A percentile compares a stretch with the other conserved stretches of the same genome.
Evolutionary conservation across 1,140 invertebrate species (phyloP).

Genomic region (Goniozus legneri): DNA sequence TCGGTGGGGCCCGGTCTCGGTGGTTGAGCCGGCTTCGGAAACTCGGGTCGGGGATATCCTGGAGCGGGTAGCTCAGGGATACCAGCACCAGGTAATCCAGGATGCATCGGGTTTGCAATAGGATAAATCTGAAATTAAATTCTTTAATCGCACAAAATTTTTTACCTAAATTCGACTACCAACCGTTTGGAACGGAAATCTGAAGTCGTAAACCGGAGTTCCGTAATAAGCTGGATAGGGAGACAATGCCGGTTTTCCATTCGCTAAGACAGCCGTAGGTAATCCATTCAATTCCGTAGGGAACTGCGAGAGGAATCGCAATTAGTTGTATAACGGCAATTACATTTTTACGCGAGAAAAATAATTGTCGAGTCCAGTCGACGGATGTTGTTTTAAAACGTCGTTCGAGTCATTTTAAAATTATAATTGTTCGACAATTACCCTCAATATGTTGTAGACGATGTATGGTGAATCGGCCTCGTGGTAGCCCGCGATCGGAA

Average conservation of each 20-base stretch:
- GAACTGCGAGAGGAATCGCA: constrained; percentile 1
- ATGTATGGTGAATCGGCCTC: constrained; percentile 21
- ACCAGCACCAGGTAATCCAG: too few relatives aligned
- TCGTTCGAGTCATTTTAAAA: background rate
- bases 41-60: too few relatives aligned
- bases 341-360: too few relatives aligned
- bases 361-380: background rate
- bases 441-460: constrained; percentile 23
- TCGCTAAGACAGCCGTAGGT: constrained; percentile 9
- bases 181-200: constrained; percentile 29
- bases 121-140: too few relatives aligned
- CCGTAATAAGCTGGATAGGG: constrained; percentile 22
- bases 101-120: too few relatives aligned
- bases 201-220: constrained; percentile 24
- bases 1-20: constrained; percentile 10
- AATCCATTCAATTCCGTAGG: constrained; percentile 4
- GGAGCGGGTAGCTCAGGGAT: too few relatives aligned
- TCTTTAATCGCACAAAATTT: too few relatives aligned
- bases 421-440: background rate
- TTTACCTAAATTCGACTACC: too few relatives aligned
- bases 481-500: constrained; percentile 17
- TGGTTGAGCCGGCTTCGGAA: constrained; percentile 4
- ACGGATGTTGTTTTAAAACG: background rate
- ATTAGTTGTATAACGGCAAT: too few relatives aligned
- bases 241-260: constrained; percentile 14